phyloP scores from a whole-genome alignment of 2,888 invertebrate genomes.

The Ferdinandea cuprea region DNA sequence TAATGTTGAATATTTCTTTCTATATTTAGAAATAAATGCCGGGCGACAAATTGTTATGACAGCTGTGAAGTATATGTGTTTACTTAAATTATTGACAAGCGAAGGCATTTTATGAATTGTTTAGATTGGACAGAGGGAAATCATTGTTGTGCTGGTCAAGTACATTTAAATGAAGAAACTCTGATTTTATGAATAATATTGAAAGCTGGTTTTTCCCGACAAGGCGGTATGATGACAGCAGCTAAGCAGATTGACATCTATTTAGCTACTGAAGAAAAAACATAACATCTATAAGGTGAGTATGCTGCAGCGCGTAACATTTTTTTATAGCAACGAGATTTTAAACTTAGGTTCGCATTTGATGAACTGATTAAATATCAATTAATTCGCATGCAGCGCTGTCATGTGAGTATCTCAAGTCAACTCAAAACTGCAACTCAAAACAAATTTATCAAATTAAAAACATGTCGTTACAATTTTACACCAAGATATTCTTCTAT shows the following conservation, averaged over 20 bases:
- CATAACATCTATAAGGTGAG: too few relatives aligned
- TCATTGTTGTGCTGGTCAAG: slow-evolving; percentile 37
- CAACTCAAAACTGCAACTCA: too few relatives aligned
- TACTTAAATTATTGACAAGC: slow-evolving; percentile 2
- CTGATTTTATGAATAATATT: background rate
- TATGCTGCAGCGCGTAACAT: too few relatives aligned
- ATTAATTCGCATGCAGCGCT: too few relatives aligned
- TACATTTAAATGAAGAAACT: slow-evolving; percentile 27
- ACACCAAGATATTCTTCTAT: too few relatives aligned
- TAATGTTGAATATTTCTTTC: background rate
- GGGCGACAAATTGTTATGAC: slow-evolving; percentile 8
- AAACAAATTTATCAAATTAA: too few relatives aligned
- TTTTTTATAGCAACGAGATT: too few relatives aligned
- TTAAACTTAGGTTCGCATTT: too few relatives aligned
- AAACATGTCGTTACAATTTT: too few relatives aligned
- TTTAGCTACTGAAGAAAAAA: background rate
- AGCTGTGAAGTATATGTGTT: slow-evolving; percentile 13
- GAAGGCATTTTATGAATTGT: background rate
- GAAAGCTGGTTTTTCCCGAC: background rate
- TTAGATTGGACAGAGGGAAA: slow-evolving; percentile 12
- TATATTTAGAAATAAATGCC: background rate
- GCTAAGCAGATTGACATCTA: background rate
- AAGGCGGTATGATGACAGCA: too few relatives aligned
- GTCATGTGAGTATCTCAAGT: too few relatives aligned
- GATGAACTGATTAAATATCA: too few relatives aligned